Base-by-base conservation (phyloP, 2,888 invertebrate genomes). In the Drosophila atripex region DNA sequence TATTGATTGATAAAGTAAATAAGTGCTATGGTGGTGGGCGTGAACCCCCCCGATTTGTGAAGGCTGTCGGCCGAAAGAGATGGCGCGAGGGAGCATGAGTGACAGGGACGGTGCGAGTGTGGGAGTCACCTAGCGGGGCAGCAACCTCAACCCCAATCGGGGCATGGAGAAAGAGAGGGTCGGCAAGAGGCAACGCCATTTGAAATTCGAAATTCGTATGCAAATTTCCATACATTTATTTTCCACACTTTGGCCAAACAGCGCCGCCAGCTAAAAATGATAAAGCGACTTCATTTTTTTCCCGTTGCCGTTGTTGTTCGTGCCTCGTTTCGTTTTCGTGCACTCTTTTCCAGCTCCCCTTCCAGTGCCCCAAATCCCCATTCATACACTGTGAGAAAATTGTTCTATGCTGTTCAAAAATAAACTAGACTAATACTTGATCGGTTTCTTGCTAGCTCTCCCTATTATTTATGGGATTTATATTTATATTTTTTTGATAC, bases 141-240 rank as follows among this genome's bases (percentile, higher is more conserved):
- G 11, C 41, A 64, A 50, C 32, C 61, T 16, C 56, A 39, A 30
- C 28, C 46, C 21, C 11, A 25, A 41, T 14, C 1, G 25, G 56
- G 4, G 18, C 1, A 2, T 18, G 35, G 23, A 5, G 9, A 12
- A 5, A 3, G 30, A 30, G 43, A 2, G 21, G 49, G 16, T 8
- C 45, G 47, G 39, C 49, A 35, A 39, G 61, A 52, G 57, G 61
- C 57, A 69, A 60, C 68, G 75, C 87, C 76, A 78, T 87, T 85
- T 71, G 76, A 85, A 85, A 78, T 85, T 87, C 80, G 77, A 78
- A 78, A 78, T 78, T 83, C 74, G 80, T 88, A 85, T 85, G 88
- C 85, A 85, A 85, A 88, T 85, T 80, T 87, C 39, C 75, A 84
- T 87, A 76, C 88, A 85, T 85, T 85, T 87, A 88, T 88, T 85